These are phyloP conservation scores for Machimus rusticus DNA, from an alignment of 2,888 invertebrate genomes.

Conservation along the genomic window DNA sequence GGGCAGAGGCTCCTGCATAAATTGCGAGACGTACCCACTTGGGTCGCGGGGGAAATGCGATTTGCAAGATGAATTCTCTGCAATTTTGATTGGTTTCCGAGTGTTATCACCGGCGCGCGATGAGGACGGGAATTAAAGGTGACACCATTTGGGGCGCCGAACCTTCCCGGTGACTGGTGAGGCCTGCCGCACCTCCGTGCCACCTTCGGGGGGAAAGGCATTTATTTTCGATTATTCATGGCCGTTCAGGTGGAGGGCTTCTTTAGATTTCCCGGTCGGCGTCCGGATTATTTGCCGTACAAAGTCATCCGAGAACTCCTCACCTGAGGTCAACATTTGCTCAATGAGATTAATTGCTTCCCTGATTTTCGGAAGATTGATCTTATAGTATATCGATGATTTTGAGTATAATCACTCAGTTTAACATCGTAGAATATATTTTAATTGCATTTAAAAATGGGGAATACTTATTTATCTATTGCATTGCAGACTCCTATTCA, in stretches of 20 bases:
- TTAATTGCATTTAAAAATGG: too few relatives aligned
- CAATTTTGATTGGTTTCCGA: slow-evolving; percentile 18
- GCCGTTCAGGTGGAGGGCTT: background rate
- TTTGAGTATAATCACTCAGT: background rate
- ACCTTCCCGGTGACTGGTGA: background rate
- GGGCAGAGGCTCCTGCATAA: background rate
- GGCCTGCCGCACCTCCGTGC: background rate
- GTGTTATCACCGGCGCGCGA: background rate
- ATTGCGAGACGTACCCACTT: background rate
- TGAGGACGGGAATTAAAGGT: background rate
- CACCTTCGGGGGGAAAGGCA: too few relatives aligned
- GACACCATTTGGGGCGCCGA: background rate
- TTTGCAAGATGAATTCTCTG: slow-evolving; percentile 22
- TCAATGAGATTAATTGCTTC: background rate
- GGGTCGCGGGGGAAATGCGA: background rate
- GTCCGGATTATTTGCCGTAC: background rate
- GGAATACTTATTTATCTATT: too few relatives aligned
- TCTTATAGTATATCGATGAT: background rate
- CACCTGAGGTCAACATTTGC: background rate
- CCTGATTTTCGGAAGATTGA: background rate
- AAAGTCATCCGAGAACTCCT: background rate
- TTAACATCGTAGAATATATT: background rate
- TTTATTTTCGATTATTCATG: background rate
- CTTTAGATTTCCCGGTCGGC: background rate
- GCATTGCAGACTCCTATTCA: too few relatives aligned